phyloP scores from a whole-genome alignment of 92 coral and sea anemone genomes.

The Muricea muricata region DNA sequence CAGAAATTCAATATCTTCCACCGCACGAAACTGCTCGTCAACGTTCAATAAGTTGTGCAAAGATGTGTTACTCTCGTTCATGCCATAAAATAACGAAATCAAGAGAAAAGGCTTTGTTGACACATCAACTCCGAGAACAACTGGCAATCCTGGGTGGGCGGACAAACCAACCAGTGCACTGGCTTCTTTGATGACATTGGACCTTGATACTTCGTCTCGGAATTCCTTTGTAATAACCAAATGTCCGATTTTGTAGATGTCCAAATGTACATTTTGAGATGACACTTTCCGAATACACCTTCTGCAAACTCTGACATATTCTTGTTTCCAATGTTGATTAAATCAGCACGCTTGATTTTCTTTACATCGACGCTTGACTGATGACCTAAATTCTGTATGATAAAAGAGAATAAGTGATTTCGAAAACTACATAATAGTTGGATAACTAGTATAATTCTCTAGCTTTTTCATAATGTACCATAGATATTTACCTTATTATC shows the following conservation, averaged over 20 bases:
- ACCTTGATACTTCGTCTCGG: background rate
- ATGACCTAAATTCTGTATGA: background rate
- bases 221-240: constrained; percentile 2
- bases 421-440: background rate
- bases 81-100: too few species aligned
- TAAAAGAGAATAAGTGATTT: background rate
- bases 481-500: background rate
- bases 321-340: background rate
- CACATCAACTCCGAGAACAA: too few species aligned
- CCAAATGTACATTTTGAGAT: constrained; percentile 9
- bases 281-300: constrained; percentile 10
- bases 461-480: background rate
- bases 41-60: too few species aligned
- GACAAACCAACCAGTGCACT: background rate
- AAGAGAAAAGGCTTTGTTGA: too few species aligned
- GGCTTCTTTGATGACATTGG: background rate
- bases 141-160: too few species aligned
- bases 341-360: constrained; percentile 9
- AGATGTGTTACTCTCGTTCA: too few species aligned
- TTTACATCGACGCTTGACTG: too few species aligned
- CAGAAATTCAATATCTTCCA: too few species aligned
- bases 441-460: too few species aligned
- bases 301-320: background rate
- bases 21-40: too few species aligned
- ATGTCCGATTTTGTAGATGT: too few species aligned